Conservation (phyloP, 1,140 invertebrate genomes). For the Formica exsecta region DNA sequence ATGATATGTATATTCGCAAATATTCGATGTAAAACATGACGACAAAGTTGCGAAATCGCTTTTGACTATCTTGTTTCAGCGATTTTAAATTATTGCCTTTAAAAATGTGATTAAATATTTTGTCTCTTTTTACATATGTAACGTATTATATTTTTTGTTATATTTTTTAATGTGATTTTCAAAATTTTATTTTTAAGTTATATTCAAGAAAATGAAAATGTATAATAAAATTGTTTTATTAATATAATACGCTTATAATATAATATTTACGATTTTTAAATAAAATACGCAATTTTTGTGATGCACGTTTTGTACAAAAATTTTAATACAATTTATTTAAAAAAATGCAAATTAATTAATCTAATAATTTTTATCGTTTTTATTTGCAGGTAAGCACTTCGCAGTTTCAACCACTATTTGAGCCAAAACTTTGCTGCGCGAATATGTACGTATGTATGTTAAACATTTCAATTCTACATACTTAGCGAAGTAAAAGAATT, state of each 20-base stretch:
- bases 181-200: not conserved
- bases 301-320: not conserved
- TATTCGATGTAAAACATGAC: not conserved
- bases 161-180: not conserved
- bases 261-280: constrained; percentile 10
- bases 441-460: constrained; percentile 16
- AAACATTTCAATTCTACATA: not conserved
- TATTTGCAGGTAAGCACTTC: constrained; percentile 31
- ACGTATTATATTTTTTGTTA: not conserved
- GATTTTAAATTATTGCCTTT: not conserved
- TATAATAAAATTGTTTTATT: not conserved
- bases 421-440: not conserved
- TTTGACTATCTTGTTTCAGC: not conserved
- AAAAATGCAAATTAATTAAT: not conserved
- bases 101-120: not conserved
- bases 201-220: not conserved
- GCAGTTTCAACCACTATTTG: not conserved
- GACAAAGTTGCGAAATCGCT: not conserved
- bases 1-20: not conserved
- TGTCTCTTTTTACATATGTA: not conserved
- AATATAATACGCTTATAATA: not conserved
- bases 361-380: constrained; percentile 20
- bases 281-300: not conserved
- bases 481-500: not conserved
- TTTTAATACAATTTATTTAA: not conserved